Evolutionary conservation across 2,113 vertebrate species (phyloP).

Genomic region (Fulmarus glacialis): DNA sequence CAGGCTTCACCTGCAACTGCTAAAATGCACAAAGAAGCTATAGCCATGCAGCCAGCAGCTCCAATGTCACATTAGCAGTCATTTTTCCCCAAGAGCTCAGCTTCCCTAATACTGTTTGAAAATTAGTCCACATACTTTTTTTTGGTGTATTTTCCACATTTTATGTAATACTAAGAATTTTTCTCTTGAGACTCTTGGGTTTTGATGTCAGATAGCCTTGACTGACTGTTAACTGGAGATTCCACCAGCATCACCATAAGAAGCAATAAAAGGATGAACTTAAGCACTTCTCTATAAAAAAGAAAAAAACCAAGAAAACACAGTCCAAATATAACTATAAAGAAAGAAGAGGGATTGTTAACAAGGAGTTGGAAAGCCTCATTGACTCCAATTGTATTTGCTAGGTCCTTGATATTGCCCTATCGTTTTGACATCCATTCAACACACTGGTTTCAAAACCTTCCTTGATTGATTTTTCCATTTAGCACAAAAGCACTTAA

Average conservation of each 20-base stretch:
- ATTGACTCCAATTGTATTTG: not conserved
- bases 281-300: not conserved
- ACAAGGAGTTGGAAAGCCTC: not conserved
- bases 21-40: accelerated
- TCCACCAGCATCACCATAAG: not conserved
- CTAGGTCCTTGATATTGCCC: not conserved
- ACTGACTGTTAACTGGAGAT: not conserved
- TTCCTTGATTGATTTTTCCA: not conserved
- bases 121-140: not conserved
- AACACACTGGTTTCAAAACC: not conserved
- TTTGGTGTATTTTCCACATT: not conserved
- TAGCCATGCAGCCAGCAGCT: not conserved
- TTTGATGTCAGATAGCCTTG: not conserved
- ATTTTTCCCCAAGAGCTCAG: not conserved
- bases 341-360: not conserved
- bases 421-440: not conserved
- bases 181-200: not conserved
- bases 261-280: not conserved
- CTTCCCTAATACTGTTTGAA: not conserved
- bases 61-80: not conserved
- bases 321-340: not conserved
- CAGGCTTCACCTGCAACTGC: not conserved
- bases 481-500: not conserved
- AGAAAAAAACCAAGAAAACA: not conserved
- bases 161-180: not conserved